Percentiles rank a stretch among this genome's conserved stretches.
phyloP scores from a whole-genome alignment of 1,140 invertebrate species.

The Plodia interpunctella region DNA sequence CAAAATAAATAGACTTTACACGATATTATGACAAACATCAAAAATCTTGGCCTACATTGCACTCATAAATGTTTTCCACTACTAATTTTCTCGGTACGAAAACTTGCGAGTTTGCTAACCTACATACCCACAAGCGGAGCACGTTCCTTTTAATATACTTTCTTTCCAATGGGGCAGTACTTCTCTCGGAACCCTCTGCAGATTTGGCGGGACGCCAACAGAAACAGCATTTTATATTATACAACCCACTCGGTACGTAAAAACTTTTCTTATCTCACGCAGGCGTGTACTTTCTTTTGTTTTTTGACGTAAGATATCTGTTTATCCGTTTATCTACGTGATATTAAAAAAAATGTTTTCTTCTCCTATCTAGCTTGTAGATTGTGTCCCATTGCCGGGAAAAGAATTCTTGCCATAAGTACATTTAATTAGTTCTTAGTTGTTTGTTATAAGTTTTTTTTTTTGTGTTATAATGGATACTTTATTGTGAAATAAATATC shows the following conservation, averaged over 20 bases:
- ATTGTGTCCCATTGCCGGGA: too few relatives aligned
- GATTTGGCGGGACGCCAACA: conserved; percentile 36
- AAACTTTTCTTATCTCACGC: not conserved
- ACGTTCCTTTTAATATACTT: conserved; percentile 32
- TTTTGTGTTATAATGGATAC: too few relatives aligned
- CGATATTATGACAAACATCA: not conserved
- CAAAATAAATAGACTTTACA: not conserved
- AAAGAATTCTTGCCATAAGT: too few relatives aligned
- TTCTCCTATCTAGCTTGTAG: too few relatives aligned
- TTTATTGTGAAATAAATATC: too few relatives aligned
- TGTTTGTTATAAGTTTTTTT: too few relatives aligned
- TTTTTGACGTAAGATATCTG: too few relatives aligned
- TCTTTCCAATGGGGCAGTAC: conserved; percentile 26
- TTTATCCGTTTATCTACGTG: too few relatives aligned
- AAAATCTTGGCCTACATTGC: not conserved
- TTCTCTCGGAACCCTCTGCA: conserved; percentile 39
- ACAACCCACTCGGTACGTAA: not conserved
- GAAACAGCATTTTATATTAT: conserved; percentile 5
- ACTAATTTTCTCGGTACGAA: not conserved
- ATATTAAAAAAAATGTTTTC: too few relatives aligned
- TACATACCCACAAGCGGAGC: not conserved
- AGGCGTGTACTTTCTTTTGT: not conserved
- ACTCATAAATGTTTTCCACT: conserved; percentile 1
- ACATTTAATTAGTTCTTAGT: too few relatives aligned
- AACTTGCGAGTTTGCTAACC: not conserved